A percentile compares a stretch with the other conserved stretches of the same genome.
Evolutionary conservation across 2,888 invertebrate genomes (phyloP).

Genomic region (Tachina fera): DNA sequence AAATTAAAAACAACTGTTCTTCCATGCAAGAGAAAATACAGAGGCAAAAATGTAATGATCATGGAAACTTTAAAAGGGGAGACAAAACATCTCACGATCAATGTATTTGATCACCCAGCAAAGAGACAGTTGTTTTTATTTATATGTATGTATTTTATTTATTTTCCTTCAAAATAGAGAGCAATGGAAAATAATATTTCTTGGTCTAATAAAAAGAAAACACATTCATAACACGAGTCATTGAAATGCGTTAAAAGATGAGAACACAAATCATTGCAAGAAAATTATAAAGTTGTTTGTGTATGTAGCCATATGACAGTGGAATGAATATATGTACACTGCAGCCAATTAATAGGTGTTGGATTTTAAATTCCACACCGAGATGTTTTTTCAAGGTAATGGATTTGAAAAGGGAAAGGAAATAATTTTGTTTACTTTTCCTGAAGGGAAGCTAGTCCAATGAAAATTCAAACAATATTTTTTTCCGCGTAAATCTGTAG

Average conservation of each 20-base stretch:
- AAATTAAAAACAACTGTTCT: constrained; percentile 35
- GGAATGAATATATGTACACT: not conserved
- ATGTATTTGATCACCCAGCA: not conserved
- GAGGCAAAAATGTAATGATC: constrained; percentile 25
- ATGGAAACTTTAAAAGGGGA: constrained; percentile 33
- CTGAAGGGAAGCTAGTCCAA: constrained; percentile 12
- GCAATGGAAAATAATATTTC: constrained; percentile 45
- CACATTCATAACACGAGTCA: constrained; percentile 54
- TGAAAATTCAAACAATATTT: constrained; percentile 34
- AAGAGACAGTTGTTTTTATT: constrained; percentile 22
- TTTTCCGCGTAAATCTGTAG: not conserved
- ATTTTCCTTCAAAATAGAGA: not conserved
- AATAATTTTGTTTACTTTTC: constrained; percentile 23
- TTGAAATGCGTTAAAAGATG: constrained; percentile 35
- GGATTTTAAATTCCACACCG: constrained; percentile 46
- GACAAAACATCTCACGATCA: constrained; percentile 22
- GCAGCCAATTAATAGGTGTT: constrained; percentile 67
- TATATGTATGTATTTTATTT: not conserved
- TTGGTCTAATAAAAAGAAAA: constrained; percentile 63
- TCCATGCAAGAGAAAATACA: constrained; percentile 20
- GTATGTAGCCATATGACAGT: constrained; percentile 29
- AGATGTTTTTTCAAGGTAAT: not conserved
- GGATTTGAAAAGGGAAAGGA: not conserved
- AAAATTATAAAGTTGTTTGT: constrained; percentile 19
- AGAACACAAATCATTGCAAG: constrained; percentile 19